Base-by-base conservation (phyloP, 2,113 vertebrate species). In the Brachyistius frenatus region DNA sequence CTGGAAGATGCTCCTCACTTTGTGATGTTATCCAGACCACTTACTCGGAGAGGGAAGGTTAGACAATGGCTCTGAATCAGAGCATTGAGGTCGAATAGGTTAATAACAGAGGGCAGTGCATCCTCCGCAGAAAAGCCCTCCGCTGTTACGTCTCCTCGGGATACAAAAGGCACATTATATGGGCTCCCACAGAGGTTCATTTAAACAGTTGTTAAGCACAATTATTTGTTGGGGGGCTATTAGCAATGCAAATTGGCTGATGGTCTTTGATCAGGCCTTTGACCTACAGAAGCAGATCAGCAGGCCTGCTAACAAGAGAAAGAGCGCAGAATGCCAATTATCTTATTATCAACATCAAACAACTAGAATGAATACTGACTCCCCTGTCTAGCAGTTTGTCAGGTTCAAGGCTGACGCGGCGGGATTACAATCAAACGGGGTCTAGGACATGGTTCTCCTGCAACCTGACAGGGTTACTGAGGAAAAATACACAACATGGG, bases 181-280 rank as follows among this genome's bases (percentile, higher is more conserved):
- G 70, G 61, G 88, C 76, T 89, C 82, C 78, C 71, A 86, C 33
- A 86, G 92, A 69, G 85, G 72, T 88, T 91, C 70, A 87, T 92
- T 94, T 90, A 90, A 90, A 70, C 84, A 89, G 74, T 89, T 91
- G 91, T 92, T 91, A 83, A 92, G 88, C 81, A 82, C 89, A 90
- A 92, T 95, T 93, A 94, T 91, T 92, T 92, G 88, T 85, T 88
- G 66, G 84, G 23, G 53, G 41, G 47, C n/a, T 68, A 94, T 94
- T 94, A 94, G 91, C 93, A 93, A 93, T 93, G 93, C 91, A 95
- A 93, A 95, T 93, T 67, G 74, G 74, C 88, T 79, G 55, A 50
- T 86, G 89, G 93, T 91, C 93, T 93, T 88, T 94, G 90, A 94
- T 94, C 85, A 41, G 81, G 88, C 91, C 85, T 92, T 88, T 93